Percentiles rank a stretch among this genome's conserved stretches.
Evolutionary conservation across 2,888 invertebrate genomes (phyloP).

Genomic region (Dryobotodes eremita): DNA sequence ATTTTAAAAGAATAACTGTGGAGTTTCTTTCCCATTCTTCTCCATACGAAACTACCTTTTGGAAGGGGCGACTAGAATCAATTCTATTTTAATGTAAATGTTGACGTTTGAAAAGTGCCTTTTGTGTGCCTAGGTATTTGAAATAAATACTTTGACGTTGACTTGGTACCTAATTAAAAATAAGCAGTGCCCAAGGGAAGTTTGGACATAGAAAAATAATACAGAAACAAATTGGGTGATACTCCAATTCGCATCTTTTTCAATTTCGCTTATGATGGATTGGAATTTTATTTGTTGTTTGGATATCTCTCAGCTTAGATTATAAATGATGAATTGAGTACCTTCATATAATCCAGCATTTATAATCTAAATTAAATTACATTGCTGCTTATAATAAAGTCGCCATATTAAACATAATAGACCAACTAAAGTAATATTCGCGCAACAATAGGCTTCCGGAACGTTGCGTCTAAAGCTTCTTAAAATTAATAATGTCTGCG

Average conservation of each 20-base stretch:
- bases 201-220: neutral
- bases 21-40: too few species aligned
- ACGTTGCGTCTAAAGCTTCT: slow-evolving; percentile 48
- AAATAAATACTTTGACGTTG: too few species aligned
- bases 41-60: too few species aligned
- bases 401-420: slow-evolving; percentile 38
- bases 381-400: slow-evolving; percentile 35
- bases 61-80: too few species aligned
- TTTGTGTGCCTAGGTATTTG: too few species aligned
- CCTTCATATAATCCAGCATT: neutral
- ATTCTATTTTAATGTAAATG: too few species aligned
- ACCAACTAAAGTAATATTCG: slow-evolving; percentile 52
- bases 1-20: too few species aligned
- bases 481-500: slow-evolving; percentile 63
- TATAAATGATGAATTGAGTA: neutral
- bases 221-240: neutral
- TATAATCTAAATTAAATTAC: slow-evolving; percentile 24
- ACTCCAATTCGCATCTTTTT: neutral
- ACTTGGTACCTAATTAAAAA: neutral
- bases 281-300: neutral
- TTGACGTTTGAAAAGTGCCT: too few species aligned
- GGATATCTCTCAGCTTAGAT: neutral
- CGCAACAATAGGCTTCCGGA: slow-evolving; percentile 64
- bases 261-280: neutral
- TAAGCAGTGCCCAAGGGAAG: neutral